Evolutionary conservation across 1,140 invertebrate species (phyloP).

Genomic region (Caenorhabditis inopinata): DNA sequence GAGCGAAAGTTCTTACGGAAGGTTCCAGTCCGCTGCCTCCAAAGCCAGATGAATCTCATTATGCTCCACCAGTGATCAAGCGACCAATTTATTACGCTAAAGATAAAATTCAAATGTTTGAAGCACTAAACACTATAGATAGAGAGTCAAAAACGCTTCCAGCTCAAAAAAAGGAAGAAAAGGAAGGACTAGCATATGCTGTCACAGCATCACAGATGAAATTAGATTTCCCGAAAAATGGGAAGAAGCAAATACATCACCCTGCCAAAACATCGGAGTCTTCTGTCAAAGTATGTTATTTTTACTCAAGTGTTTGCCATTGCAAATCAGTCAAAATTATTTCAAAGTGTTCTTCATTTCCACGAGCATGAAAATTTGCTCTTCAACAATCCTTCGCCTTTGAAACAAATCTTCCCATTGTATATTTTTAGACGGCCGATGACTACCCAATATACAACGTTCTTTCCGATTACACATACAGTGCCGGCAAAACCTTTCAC

Average conservation of each 20-base stretch:
- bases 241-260: background rate
- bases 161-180: background rate
- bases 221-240: background rate
- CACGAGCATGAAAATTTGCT: no score
- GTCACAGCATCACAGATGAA: background rate
- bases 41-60: background rate
- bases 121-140: constrained; percentile 43
- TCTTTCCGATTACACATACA: constrained; percentile 39
- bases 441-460: constrained; percentile 44
- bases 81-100: constrained; percentile 42
- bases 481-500: constrained; percentile 26
- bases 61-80: background rate
- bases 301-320: no score
- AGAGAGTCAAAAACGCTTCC: background rate
- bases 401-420: no score
- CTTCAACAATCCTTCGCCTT: no score
- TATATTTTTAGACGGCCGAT: background rate
- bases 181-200: constrained; percentile 3
- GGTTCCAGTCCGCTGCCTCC: background rate
- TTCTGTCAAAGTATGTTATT: background rate
- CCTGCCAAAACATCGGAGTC: background rate
- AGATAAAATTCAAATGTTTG: constrained; percentile 35
- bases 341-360: background rate
- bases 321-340: background rate
- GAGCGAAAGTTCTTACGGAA: background rate